These are phyloP conservation scores for Drosophila pachea DNA, from an alignment of 1,140 invertebrate species.

Conservation along the genomic window DNA sequence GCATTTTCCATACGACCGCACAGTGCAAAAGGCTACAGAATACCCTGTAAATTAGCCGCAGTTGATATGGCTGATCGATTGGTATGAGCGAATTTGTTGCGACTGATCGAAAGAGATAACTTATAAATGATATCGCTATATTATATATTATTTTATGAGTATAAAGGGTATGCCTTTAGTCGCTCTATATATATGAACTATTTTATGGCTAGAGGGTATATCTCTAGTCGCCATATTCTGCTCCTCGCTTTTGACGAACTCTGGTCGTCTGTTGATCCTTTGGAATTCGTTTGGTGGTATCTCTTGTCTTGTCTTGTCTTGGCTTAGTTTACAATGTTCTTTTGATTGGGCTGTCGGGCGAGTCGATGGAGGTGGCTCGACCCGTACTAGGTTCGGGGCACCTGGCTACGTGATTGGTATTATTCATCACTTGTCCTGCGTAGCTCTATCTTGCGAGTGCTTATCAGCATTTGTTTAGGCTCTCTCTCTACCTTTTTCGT, in stretches of 20 bases:
- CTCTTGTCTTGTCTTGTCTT: slow-evolving; percentile 57
- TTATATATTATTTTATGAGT: too few species aligned
- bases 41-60: slow-evolving; percentile 17
- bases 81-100: too few species aligned
- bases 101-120: too few species aligned
- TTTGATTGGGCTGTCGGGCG: slow-evolving; percentile 60
- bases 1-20: slow-evolving; percentile 56
- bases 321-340: slow-evolving; percentile 74
- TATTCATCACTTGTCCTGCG: slow-evolving; percentile 75
- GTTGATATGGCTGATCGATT: background rate
- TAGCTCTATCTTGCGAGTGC: slow-evolving; percentile 45
- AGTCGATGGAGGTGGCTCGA: slow-evolving; percentile 43
- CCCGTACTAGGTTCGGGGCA: too few species aligned
- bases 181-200: background rate
- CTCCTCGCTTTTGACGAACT: slow-evolving; percentile 34
- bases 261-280: slow-evolving; percentile 53
- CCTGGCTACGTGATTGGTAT: slow-evolving; percentile 73
- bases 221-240: background rate
- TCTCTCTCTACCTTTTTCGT: slow-evolving; percentile 24
- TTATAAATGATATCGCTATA: too few species aligned
- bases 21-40: slow-evolving; percentile 6
- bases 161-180: slow-evolving; percentile 4
- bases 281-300: slow-evolving; percentile 40
- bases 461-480: slow-evolving; percentile 73
- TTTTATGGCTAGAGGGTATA: background rate